Evolutionary conservation across 2,797 vertebrate genomes (phyloP).

Genomic region (Nasua narica): DNA sequence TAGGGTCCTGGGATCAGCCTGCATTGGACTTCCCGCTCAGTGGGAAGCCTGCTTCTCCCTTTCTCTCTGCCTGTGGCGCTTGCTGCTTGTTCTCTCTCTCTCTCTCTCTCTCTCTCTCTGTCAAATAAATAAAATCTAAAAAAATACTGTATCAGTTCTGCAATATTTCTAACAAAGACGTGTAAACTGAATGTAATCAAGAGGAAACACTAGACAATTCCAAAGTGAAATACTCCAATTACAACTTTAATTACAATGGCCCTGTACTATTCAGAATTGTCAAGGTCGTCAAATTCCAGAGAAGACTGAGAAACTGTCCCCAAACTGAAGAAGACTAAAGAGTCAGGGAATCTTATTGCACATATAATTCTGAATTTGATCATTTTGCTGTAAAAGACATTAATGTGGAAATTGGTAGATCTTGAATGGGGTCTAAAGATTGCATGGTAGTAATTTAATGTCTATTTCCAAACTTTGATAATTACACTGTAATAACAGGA

Average conservation of each 20-base stretch:
- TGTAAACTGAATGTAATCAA: not conserved
- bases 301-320: not conserved
- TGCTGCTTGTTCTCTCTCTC: not conserved
- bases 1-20: not conserved
- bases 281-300: not conserved
- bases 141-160: not conserved
- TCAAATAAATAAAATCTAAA: not conserved
- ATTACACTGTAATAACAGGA: not conserved
- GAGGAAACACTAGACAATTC: not conserved
- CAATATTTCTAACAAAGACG: not conserved
- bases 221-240: not conserved
- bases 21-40: not conserved
- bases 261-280: not conserved
- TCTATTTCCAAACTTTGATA: not conserved
- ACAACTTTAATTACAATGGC: not conserved
- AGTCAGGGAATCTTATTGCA: not conserved
- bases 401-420: not conserved
- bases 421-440: not conserved
- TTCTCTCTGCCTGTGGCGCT: not conserved
- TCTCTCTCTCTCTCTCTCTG: not conserved
- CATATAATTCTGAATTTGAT: not conserved
- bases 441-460: not conserved
- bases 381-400: not conserved
- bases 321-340: not conserved
- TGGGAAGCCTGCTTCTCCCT: not conserved